phyloP scores from a whole-genome alignment of 2,797 vertebrate species.

The Macropus fuliginosus region DNA sequence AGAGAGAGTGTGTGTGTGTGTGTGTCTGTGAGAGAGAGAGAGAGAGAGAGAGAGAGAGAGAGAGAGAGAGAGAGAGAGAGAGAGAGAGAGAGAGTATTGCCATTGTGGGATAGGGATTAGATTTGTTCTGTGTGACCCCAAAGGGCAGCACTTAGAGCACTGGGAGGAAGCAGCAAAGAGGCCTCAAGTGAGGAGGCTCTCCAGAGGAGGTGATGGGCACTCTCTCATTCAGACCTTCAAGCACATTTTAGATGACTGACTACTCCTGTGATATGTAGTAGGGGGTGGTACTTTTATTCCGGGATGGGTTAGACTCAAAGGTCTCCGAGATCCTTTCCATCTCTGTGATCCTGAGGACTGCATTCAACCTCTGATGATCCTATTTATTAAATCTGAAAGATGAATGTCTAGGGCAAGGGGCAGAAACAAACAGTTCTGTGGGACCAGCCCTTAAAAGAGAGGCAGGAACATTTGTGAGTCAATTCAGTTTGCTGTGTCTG shows the following conservation, averaged over 20 bases:
- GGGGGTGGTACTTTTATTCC: not conserved
- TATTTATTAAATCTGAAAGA: conserved; percentile 17
- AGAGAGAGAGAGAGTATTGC: not conserved
- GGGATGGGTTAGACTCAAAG: not conserved
- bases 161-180: not conserved
- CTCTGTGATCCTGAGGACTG: not conserved
- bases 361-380: not conserved
- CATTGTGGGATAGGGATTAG: not conserved
- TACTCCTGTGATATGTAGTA: not conserved
- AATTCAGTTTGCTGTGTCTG: not conserved
- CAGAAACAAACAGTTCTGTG: not conserved
- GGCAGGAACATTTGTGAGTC: not conserved
- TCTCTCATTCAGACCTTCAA: not conserved
- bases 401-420: not conserved
- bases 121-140: not conserved
- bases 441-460: not conserved
- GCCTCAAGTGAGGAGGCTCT: not conserved
- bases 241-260: not conserved
- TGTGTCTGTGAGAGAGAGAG: no score
- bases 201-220: not conserved
- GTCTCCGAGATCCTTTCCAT: not conserved
- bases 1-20: no score
- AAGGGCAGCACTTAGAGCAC: not conserved
- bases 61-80: no score
- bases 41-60: no score